Conservation (phyloP, 2,888 invertebrate species). For the Copidosoma aretas region DNA sequence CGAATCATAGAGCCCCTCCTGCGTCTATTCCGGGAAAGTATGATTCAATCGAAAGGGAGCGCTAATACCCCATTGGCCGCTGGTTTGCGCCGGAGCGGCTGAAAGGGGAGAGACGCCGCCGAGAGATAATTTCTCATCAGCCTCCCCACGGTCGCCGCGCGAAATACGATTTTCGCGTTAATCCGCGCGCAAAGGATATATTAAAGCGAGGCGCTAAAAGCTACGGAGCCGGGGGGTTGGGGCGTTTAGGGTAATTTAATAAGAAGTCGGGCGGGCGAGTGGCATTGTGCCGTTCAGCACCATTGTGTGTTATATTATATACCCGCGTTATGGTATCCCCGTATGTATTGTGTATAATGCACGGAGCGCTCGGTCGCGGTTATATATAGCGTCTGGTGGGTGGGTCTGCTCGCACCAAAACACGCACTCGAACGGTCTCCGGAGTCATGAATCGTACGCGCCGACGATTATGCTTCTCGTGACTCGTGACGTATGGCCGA, state of each 20-base stretch:
- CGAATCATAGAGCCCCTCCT: too few species aligned
- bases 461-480: slow-evolving; percentile 24
- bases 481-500: too few species aligned
- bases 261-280: slow-evolving; percentile 10
- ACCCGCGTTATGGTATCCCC: too few species aligned
- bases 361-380: too few species aligned
- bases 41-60: too few species aligned
- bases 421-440: background rate
- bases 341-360: too few species aligned
- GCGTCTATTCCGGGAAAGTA: too few species aligned
- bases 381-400: too few species aligned
- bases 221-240: background rate
- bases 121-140: slow-evolving; percentile 18
- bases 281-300: slow-evolving; percentile 17
- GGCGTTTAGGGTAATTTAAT: slow-evolving; percentile 24
- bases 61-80: too few species aligned
- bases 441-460: background rate
- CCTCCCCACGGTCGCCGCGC: background rate
- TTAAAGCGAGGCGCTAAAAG: background rate
- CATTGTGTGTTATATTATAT: slow-evolving; percentile 3
- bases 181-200: background rate
- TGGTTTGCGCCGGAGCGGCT: too few species aligned
- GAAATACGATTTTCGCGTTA: slow-evolving; percentile 13
- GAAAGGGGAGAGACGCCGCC: too few species aligned
- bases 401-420: slow-evolving; percentile 3